These are phyloP conservation scores for Agrenia bidenticulata DNA, from an alignment of 2,888 invertebrate species.

Conservation along the genomic window DNA sequence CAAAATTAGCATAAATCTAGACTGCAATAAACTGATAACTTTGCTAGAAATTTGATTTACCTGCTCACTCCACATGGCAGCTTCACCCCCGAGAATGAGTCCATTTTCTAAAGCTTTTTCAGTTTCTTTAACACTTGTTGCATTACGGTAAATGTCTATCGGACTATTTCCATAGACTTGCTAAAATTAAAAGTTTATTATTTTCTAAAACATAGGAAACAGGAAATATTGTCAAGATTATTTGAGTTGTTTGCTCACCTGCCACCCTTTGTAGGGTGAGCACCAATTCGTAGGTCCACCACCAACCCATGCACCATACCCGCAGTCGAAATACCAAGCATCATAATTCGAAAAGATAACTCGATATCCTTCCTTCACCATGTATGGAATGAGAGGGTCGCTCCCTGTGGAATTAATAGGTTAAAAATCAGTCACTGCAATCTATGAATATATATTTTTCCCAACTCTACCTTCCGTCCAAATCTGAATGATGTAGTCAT, in stretches of 20 bases:
- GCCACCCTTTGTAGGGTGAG: constrained; percentile 86
- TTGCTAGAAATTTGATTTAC: constrained; percentile 48
- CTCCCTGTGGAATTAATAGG: constrained; percentile 55
- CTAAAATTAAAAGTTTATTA: constrained; percentile 22
- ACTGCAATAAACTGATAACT: not conserved
- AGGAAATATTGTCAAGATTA: not conserved
- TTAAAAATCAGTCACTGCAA: not conserved
- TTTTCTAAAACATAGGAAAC: too few species aligned
- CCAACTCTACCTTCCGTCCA: constrained; percentile 67
- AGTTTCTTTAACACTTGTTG: constrained; percentile 29
- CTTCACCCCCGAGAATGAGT: constrained; percentile 70
- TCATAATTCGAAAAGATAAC: constrained; percentile 85
- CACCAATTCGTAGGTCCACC: constrained; percentile 81
- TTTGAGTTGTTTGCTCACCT: constrained; percentile 56
- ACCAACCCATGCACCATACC: constrained; percentile 78
- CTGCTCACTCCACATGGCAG: constrained; percentile 84
- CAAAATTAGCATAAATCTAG: too few species aligned
- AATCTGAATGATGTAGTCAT: constrained; percentile 74
- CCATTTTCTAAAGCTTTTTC: constrained; percentile 35
- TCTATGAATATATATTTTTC: too few species aligned
- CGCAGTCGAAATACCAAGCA: constrained; percentile 82
- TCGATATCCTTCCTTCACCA: constrained; percentile 71
- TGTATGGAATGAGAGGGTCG: constrained; percentile 62
- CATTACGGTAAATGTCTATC: constrained; percentile 58
- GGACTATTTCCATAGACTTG: constrained; percentile 75